Percentiles rank a stretch among this genome's conserved stretches.
These are phyloP conservation scores for Acrocera orbiculus DNA, from an alignment of 2,888 invertebrate species.

Conservation along the genomic window DNA sequence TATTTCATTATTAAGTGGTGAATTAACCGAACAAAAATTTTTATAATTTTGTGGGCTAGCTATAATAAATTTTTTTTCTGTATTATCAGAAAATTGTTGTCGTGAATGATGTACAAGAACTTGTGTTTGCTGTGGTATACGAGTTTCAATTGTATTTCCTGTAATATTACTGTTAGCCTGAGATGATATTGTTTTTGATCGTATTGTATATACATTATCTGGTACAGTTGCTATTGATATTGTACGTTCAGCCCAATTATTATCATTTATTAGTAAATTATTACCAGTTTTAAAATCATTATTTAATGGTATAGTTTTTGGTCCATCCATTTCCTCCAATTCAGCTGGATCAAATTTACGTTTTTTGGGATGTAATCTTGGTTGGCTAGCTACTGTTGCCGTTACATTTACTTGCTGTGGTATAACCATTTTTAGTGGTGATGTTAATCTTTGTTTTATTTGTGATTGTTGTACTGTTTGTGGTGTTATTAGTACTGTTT, in stretches of 20 bases:
- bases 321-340: slow-evolving; percentile 23
- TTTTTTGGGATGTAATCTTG: slow-evolving; percentile 79
- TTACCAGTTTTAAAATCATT: slow-evolving; percentile 5
- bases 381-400: slow-evolving; percentile 16
- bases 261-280: slow-evolving; percentile 4
- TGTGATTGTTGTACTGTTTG: slow-evolving; percentile 15
- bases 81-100: slow-evolving; percentile 16
- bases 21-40: not conserved
- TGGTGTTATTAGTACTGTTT: slow-evolving; percentile 18
- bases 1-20: slow-evolving; percentile 15
- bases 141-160: not conserved
- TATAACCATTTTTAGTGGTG: slow-evolving; percentile 23
- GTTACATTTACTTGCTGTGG: slow-evolving; percentile 38
- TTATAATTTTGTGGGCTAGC: slow-evolving; percentile 14
- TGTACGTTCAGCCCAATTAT: slow-evolving; percentile 6
- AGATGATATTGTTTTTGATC: slow-evolving; percentile 13
- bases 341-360: slow-evolving; percentile 37
- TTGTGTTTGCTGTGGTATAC: slow-evolving; percentile 12
- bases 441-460: slow-evolving; percentile 12
- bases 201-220: slow-evolving; percentile 16
- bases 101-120: slow-evolving; percentile 12
- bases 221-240: slow-evolving; percentile 3
- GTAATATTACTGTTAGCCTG: slow-evolving; percentile 13
- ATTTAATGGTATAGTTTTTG: slow-evolving; percentile 1
- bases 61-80: slow-evolving; percentile 20